Conservation (phyloP, 92 coral and sea anemone species). For the Bergia sp. region DNA sequence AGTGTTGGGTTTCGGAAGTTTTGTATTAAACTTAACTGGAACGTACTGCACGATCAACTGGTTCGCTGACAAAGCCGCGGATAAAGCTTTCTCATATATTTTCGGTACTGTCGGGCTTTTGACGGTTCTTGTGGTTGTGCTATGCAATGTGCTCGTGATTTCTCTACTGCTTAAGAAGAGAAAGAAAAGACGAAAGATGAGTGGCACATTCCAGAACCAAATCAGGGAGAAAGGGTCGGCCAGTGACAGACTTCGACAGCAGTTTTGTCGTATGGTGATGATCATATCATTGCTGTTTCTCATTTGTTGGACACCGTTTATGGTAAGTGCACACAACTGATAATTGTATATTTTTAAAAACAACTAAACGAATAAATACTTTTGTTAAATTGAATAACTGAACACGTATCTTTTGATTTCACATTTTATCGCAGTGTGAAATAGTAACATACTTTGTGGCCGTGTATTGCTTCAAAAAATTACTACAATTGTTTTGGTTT, state of each 20-base stretch:
- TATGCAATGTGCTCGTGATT: constrained; percentile 67
- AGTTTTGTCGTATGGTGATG: constrained; percentile 42
- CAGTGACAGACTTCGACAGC: constrained; percentile 37
- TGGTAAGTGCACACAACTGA: constrained; percentile 19
- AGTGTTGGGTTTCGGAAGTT: constrained; percentile 75
- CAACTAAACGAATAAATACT: background rate
- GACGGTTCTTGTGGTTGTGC: constrained; percentile 55
- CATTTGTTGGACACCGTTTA: constrained; percentile 39
- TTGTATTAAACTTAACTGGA: constrained; percentile 64
- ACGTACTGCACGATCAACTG: constrained; percentile 79
- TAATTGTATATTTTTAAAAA: background rate
- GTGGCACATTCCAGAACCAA: background rate
- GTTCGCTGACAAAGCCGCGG: constrained; percentile 59
- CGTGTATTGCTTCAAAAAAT: too few relatives aligned
- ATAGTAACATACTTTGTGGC: background rate
- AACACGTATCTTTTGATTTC: background rate
- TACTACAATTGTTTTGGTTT: too few relatives aligned
- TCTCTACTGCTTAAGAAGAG: constrained; percentile 28
- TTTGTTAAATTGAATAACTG: background rate
- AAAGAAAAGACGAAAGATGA: constrained; percentile 21
- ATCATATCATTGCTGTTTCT: constrained; percentile 23
- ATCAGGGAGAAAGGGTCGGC: background rate
- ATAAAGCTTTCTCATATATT: constrained; percentile 66
- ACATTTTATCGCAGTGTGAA: background rate
- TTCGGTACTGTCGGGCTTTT: constrained; percentile 71